phyloP scores from a whole-genome alignment of 1,140 invertebrate species.

The Bombus waltoni region DNA sequence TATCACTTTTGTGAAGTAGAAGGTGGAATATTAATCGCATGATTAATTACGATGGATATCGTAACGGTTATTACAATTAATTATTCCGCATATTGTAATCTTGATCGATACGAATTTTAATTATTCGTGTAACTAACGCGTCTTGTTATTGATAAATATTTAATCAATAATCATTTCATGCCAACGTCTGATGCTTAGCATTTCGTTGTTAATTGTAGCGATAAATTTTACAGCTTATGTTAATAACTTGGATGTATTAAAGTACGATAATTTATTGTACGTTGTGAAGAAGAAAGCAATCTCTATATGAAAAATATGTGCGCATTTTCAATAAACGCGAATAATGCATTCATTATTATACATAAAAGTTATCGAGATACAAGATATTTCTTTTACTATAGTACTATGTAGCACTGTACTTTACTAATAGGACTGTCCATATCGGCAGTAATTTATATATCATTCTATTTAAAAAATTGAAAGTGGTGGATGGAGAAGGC shows the following conservation, averaged over 20 bases:
- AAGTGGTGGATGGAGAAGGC: background rate
- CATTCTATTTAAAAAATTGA: background rate
- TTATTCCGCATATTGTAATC: background rate
- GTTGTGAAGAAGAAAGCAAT: background rate
- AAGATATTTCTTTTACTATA: no score
- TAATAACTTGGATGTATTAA: no score
- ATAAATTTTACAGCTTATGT: background rate
- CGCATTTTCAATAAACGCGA: background rate
- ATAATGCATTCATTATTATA: background rate
- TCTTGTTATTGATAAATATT: background rate
- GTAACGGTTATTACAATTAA: background rate
- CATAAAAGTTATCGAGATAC: no score
- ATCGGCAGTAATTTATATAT: background rate
- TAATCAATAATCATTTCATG: background rate
- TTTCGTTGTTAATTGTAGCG: background rate
- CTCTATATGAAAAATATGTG: background rate
- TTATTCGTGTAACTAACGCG: background rate
- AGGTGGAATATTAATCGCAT: background rate
- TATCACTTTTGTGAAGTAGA: background rate
- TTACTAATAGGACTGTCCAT: background rate
- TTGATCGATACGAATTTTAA: background rate
- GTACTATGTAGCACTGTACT: no score
- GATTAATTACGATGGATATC: background rate
- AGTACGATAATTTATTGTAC: no score
- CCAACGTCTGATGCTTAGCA: background rate